Conservation (phyloP, 2,113 vertebrate species). For the Phaetusa simplex region DNA sequence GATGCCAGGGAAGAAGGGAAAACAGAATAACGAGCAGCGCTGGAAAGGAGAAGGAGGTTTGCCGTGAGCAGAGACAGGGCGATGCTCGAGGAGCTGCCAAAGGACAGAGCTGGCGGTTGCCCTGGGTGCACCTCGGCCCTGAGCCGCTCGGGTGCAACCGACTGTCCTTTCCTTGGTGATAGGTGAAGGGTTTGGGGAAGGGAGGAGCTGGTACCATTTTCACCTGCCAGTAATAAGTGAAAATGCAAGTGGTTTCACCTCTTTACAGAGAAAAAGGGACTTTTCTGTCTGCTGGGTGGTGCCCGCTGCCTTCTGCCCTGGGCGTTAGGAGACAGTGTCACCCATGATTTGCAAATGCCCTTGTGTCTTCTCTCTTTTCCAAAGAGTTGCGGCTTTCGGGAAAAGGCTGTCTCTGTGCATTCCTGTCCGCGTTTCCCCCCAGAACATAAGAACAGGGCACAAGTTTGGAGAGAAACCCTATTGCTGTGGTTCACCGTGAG, state of each 20-base stretch:
- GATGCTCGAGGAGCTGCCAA: not conserved
- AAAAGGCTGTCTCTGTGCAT: not conserved
- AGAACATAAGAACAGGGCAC: not conserved
- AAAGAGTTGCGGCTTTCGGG: not conserved
- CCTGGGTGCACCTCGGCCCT: not conserved
- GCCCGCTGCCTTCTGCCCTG: not conserved
- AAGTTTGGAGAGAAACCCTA: not conserved
- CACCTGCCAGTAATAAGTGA: rapidly evolving
- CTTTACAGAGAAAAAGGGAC: not conserved
- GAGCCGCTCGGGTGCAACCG: not conserved
- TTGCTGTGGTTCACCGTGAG: not conserved
- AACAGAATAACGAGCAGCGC: not conserved
- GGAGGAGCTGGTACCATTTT: not conserved
- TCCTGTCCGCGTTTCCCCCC: rapidly evolving
- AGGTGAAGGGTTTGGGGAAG: not conserved
- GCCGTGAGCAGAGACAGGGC: not conserved
- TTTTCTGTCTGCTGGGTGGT: not conserved
- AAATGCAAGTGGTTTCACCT: not conserved
- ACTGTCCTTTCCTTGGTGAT: not conserved
- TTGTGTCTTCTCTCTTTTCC: not conserved
- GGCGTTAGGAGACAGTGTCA: not conserved
- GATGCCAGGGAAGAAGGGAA: not conserved
- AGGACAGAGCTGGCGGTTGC: not conserved
- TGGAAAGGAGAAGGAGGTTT: not conserved
- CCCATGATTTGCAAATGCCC: rapidly evolving